Base-by-base conservation (phyloP, 2,113 vertebrate species). In the Marmota monax region DNA sequence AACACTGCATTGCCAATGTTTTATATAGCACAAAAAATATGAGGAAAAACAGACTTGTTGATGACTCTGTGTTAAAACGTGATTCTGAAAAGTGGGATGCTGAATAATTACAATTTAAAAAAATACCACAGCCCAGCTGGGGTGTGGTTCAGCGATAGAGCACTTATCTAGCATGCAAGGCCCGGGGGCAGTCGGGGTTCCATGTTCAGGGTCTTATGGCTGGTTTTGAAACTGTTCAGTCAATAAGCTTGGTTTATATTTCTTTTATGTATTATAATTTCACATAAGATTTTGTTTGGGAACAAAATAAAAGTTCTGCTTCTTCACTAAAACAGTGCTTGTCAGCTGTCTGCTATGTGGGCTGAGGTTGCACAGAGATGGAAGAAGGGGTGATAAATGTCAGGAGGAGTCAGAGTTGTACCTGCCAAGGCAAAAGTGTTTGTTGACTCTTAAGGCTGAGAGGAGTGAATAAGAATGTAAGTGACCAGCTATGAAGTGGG, bases 71-170 rank as follows among this genome's bases (percentile, higher is more conserved):
- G 22, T 61, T 18, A 93, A 78, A 82, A 69, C 79, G 22, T 85
- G 73, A 80, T 94, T 95, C 11, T 92, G 58, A 70, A 91, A 88
- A 92, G 63, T 20, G 69, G n/a, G 61, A 79, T 88, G 74, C 56
- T 72, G 12, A 94, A 73, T 51, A 51, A 51, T 51, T 51, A 51
- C 48, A 11, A 51, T 51, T 51, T 51, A 2, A 13, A 51, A 51
- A 51, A 13, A 51, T 51, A 51, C 48, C 48, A 51, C 12, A 51
- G 48, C 48, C 48, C 48, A 51, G 48, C 48, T 51, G 51, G 51
- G 51, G 51, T 53, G 13, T 16, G 14, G 51, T 16, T 53, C 14
- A 53, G 51, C 17, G 51, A 16, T 17, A 53, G 14, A 53, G 51
- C 3, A 16, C 13, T 16, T 53, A 14, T 14, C 14, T 53, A 11